These are phyloP conservation scores for Chiridota heheva DNA, from an alignment of 35 echinoderm and acorn worm species.

Conservation along the genomic window DNA sequence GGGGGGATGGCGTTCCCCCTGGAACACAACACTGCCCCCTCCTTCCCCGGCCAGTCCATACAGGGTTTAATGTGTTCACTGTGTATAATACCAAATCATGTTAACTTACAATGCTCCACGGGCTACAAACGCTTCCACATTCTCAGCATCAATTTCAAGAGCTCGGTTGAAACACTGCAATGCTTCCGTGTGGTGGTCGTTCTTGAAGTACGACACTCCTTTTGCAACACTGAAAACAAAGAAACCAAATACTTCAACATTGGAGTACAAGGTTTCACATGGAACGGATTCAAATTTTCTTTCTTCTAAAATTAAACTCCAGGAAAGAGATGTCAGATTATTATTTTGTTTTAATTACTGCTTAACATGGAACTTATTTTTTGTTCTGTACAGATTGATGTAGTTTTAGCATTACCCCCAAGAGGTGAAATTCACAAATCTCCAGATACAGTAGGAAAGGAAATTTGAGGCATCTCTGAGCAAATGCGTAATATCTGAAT, in stretches of 20 bases:
- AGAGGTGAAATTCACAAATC: too few relatives aligned
- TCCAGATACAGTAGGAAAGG: too few relatives aligned
- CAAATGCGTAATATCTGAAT: too few relatives aligned
- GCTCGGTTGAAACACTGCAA: constrained; percentile 88
- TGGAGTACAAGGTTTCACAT: neutral
- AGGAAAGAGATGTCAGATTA: neutral
- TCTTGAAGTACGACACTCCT: constrained; percentile 84
- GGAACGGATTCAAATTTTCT: too few relatives aligned
- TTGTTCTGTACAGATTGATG: too few relatives aligned
- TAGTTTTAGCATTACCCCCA: too few relatives aligned
- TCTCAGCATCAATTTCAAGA: constrained; percentile 75
- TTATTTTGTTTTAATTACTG: neutral
- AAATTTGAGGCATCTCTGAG: too few relatives aligned
- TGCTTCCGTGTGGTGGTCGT: constrained; percentile 69
- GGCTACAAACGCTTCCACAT: constrained; percentile 91
- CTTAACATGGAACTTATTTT: neutral
- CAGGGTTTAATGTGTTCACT: too few relatives aligned
- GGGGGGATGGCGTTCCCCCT: too few relatives aligned
- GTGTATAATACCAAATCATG: too few relatives aligned
- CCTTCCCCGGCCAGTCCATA: too few relatives aligned
- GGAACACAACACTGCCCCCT: too few relatives aligned
- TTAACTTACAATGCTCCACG: constrained; percentile 92
- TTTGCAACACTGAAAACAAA: constrained; percentile 71
- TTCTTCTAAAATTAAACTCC: neutral
- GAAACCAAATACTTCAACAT: neutral